Conservation (phyloP, 2,113 vertebrate species). For the Oreamnos americanus region DNA sequence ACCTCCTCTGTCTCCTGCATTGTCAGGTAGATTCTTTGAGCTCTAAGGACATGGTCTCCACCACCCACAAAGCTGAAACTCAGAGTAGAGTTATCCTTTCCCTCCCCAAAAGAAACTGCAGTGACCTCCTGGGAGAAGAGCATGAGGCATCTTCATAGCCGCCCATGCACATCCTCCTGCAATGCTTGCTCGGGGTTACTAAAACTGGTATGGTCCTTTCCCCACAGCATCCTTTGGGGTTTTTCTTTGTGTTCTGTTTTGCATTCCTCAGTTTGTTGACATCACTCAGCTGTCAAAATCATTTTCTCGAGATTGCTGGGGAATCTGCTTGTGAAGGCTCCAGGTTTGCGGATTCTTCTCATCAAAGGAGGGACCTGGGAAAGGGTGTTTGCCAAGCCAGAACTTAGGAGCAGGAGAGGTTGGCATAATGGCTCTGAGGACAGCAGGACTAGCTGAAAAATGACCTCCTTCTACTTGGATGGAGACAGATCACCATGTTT, state of each 20-base stretch:
- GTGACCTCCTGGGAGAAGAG: not conserved
- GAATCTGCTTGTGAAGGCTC: not conserved
- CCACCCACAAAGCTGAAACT: not conserved
- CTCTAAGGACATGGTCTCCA: not conserved
- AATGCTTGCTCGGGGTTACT: not conserved
- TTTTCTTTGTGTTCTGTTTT: conserved; percentile 33
- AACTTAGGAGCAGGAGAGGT: not conserved
- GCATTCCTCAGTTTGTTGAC: conserved; percentile 38
- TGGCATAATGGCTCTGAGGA: not conserved
- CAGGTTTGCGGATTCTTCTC: not conserved
- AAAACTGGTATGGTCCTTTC: not conserved
- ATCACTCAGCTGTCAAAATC: conserved; percentile 37
- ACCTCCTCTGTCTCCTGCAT: not conserved
- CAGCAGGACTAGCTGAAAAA: not conserved
- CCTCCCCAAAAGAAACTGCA: not conserved
- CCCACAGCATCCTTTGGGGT: not conserved
- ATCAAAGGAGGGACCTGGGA: not conserved
- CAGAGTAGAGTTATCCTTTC: not conserved
- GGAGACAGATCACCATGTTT: not conserved
- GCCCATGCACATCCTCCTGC: not conserved
- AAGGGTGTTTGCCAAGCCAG: not conserved
- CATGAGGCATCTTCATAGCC: no score
- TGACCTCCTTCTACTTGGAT: not conserved
- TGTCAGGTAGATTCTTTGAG: not conserved
- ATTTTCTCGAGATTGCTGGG: conserved; percentile 38